Evolutionary conservation across 2,113 vertebrate genomes (phyloP).

Genomic region (Myiagra hebetior): DNA sequence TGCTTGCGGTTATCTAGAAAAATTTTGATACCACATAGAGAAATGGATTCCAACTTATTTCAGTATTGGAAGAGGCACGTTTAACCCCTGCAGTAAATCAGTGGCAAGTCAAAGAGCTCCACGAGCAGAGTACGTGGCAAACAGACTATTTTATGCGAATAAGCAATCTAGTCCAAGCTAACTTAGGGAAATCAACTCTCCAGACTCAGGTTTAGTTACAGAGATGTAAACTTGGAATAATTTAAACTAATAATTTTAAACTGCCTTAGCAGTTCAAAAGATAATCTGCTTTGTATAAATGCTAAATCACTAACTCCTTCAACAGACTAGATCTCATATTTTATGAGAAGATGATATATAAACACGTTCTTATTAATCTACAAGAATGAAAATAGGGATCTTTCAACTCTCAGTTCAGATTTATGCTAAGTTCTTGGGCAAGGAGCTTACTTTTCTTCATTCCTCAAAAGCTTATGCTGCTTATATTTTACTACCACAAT

Average conservation of each 20-base stretch:
- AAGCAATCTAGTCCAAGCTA: background rate
- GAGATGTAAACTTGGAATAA: background rate
- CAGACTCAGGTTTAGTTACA: background rate
- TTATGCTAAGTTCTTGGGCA: background rate
- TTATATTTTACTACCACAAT: background rate
- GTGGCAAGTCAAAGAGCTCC: background rate
- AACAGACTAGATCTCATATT: background rate
- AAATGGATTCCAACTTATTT: background rate
- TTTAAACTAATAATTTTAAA: background rate
- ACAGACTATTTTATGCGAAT: background rate
- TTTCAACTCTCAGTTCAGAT: background rate
- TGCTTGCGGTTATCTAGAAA: background rate
- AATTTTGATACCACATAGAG: background rate
- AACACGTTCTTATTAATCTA: background rate
- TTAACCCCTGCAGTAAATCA: background rate
- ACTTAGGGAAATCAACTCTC: background rate
- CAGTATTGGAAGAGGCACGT: background rate
- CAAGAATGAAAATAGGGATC: background rate
- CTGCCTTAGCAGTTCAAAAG: background rate
- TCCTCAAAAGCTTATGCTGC: background rate
- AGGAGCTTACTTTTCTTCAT: background rate
- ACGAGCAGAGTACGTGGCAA: background rate
- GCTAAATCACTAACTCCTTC: background rate
- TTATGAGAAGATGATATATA: background rate
- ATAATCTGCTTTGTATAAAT: background rate